Evolutionary conservation across 2,888 invertebrate species (phyloP), one percentile per base, ranked within the genome.

Genomic region (Rotaria socialis): DNA sequence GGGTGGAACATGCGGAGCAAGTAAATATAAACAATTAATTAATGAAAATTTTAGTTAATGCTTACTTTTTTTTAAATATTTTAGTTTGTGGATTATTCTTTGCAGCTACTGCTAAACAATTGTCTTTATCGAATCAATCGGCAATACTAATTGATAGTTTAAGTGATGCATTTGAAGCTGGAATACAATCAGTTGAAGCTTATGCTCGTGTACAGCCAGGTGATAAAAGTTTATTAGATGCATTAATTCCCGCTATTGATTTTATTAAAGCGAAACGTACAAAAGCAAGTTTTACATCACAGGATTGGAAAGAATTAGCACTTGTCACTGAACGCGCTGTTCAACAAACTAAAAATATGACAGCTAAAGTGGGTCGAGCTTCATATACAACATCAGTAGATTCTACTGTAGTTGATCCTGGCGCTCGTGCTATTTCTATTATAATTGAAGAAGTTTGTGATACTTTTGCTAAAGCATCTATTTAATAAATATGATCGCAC

Each of bases 311-410:
- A 58, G 43, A 85, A 50, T 67, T 85, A 47, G 87, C 85, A 10
- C 19, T 55, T 35, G 22, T 85, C n/a, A 90, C 91, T 47, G 90
- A 91, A 86, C 87, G 87, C 27, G 90, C 89, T 19, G 91, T 91
- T 24, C 88, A 89, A 86, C 87, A 87, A 6, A 92, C 92, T 5
- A 89, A 89, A 11, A 85, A 85, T 22, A 92, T 92, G 92, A 89
- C 88, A 86, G 92, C 92, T 88, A 94, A 93, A 88, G 94, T 94
- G 60, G 95, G 95, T 0, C 91, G 94, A 75, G 94, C 95, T 0
- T 94, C 94, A 88, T 95, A 94, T 90, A 94, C 94, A 4, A 92
- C 89, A 86, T 43, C 74, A 5, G 89, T 89, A 14, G 89, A 89
- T 24, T 85, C 50, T 87, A 27, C 86, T 56, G 87, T 67, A 93